These are phyloP conservation scores for Brassicogethes aeneus DNA, from an alignment of 2,888 invertebrate genomes.

Conservation along the genomic window DNA sequence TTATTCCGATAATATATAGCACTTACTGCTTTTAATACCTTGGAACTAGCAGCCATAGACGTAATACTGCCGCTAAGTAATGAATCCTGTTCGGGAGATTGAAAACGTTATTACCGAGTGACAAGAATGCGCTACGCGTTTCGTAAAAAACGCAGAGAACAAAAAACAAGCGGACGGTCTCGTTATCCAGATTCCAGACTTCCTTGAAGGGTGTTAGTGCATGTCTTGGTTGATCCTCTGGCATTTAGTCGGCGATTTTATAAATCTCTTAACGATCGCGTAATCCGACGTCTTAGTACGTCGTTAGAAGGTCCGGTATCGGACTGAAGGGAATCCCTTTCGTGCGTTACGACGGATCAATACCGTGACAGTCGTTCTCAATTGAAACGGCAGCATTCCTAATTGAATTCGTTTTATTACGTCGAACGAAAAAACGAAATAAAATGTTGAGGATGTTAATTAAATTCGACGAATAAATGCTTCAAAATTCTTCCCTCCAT, in stretches of 20 bases:
- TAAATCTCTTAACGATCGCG: conserved; percentile 36
- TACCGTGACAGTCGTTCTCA: conserved; percentile 5
- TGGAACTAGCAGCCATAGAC: too few species aligned
- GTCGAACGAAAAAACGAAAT: neutral
- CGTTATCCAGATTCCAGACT: neutral
- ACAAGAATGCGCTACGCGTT: too few species aligned
- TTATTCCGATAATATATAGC: too few species aligned
- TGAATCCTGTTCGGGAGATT: too few species aligned
- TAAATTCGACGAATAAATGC: too few species aligned
- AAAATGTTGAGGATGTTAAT: neutral
- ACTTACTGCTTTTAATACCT: too few species aligned
- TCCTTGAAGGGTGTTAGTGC: neutral
- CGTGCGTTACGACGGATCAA: conserved; percentile 14
- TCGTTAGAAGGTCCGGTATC: conserved; percentile 16
- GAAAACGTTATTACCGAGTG: too few species aligned
- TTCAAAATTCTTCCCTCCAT: too few species aligned
- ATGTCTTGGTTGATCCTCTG: conserved; percentile 32
- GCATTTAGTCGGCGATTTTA: conserved; percentile 36
- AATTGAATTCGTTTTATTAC: conserved; percentile 15
- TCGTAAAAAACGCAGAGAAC: too few species aligned
- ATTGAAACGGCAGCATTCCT: conserved; percentile 9
- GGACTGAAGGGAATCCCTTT: conserved; percentile 8
- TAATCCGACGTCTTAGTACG: conserved; percentile 29
- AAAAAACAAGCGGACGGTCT: too few species aligned
- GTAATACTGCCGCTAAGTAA: too few species aligned